Conservation (phyloP, 2,888 invertebrate genomes). For the Coremacera marginata region DNA sequence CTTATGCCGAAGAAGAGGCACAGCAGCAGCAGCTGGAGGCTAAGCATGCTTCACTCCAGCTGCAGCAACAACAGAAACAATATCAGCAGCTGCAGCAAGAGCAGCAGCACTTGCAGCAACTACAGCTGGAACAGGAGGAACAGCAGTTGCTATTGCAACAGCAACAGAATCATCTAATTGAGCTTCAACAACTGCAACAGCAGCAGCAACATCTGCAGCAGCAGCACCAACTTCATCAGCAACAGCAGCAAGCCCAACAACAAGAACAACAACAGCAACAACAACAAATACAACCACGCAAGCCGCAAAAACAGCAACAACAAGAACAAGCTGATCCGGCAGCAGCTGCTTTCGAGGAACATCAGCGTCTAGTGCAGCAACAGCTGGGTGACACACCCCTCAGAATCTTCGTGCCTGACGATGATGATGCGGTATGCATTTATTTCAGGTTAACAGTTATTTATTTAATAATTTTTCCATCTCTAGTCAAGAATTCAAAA, state of each 20-base stretch:
- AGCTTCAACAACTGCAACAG: slow-evolving; percentile 52
- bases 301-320: slow-evolving; percentile 37
- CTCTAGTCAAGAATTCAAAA: slow-evolving; percentile 60
- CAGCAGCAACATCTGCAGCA: slow-evolving; percentile 53
- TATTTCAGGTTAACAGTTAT: background rate
- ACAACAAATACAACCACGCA: slow-evolving; percentile 45
- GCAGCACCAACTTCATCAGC: slow-evolving; percentile 49
- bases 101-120: slow-evolving; percentile 47
- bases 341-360: slow-evolving; percentile 62
- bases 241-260: slow-evolving; percentile 43
- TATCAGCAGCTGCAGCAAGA: slow-evolving; percentile 46
- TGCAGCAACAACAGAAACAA: slow-evolving; percentile 55
- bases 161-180: slow-evolving; percentile 43
- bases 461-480: slow-evolving; percentile 15
- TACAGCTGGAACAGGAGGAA: slow-evolving; percentile 50
- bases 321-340: slow-evolving; percentile 49
- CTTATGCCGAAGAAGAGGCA: slow-evolving; percentile 62
- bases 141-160: slow-evolving; percentile 45
- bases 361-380: slow-evolving; percentile 63
- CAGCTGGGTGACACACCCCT: slow-evolving; percentile 67
- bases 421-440: slow-evolving; percentile 60
- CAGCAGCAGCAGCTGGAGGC: slow-evolving; percentile 61
- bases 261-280: slow-evolving; percentile 53
- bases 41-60: slow-evolving; percentile 57
- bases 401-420: slow-evolving; percentile 71